phyloP scores from a whole-genome alignment of 2,113 vertebrate genomes.

The Varanus komodoensis region DNA sequence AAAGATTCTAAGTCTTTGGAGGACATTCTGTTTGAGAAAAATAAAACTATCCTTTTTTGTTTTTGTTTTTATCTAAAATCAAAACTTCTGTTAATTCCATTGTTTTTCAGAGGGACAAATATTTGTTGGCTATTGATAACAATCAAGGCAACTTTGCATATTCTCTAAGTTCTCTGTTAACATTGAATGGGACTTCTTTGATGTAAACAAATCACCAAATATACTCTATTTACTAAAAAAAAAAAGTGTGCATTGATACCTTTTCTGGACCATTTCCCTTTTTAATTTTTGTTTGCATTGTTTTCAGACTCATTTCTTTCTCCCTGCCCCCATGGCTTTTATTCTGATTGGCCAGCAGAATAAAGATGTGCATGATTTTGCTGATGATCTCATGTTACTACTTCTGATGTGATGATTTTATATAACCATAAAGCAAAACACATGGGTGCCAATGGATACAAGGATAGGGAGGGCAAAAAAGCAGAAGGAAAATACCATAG shows the following conservation, averaged over 20 bases:
- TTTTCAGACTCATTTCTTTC: background rate
- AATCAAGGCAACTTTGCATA: background rate
- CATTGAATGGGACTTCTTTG: background rate
- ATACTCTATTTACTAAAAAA: background rate
- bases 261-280: background rate
- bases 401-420: background rate
- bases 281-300: background rate
- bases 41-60: conserved; percentile 8
- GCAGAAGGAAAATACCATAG: background rate
- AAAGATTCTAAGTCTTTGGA: conserved; percentile 57
- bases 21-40: conserved; percentile 48
- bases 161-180: background rate
- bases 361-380: background rate
- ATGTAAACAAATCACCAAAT: background rate
- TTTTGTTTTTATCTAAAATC: conserved; percentile 1
- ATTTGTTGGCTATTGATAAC: background rate
- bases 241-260: background rate
- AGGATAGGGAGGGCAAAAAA: background rate
- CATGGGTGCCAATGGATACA: background rate
- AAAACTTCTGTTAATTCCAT: background rate
- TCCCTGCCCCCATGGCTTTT: background rate
- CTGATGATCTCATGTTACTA: background rate
- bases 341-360: background rate
- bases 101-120: background rate
- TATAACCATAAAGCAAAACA: background rate